Evolutionary conservation across 2,888 invertebrate species (phyloP), one percentile per base, ranked within the genome.

Genomic region (Auanema freiburgensis): DNA sequence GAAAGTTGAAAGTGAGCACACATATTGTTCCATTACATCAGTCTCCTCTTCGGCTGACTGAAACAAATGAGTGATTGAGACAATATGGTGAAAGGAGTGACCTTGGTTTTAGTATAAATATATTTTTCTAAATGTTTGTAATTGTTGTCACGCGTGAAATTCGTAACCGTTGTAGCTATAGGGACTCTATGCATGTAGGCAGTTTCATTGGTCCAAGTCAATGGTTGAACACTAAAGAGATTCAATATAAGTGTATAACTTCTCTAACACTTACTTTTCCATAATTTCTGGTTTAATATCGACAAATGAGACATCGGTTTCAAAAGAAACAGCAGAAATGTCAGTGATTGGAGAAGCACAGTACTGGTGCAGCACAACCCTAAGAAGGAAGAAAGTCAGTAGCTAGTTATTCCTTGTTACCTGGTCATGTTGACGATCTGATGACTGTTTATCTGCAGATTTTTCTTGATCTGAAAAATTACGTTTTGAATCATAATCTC

Each of bases 281-380:
- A 63, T 44, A 14, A 53, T 18, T 14, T 14, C 33, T 12, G 57
- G 44, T n/a, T 53, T 40, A 40, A 63, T 44, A 33, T 63, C 63
- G 51, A 50, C 41, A 18, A 57, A 46, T 14, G n/a, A 11, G 16
- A 63, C 63, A n/a, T 57, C n/a, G 4, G 56, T 44, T 49, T 63
- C 63, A 33, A 51, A 57, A 41, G 16, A 18, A 44, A 63, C 16
- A 6, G 8, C 11, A n/a, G 42, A 46, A 24, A 43, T n/a, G 25
- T n/a, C 42, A 12, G 18, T 21, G 43, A 46, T 40, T 0, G 44
- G 53, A 12, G n/a, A 18, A 25, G 43, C 16, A 16, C 49, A 56
- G 23, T 44, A 63, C 25, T 53, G 33, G 41, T 23, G 40, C 14
- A 63, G 24, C 2, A 63, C 63, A 21, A 43, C 18, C 23, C 63